Evolutionary conservation across 2,797 vertebrate genomes (phyloP).

Genomic region (Lutjanus campechanus): DNA sequence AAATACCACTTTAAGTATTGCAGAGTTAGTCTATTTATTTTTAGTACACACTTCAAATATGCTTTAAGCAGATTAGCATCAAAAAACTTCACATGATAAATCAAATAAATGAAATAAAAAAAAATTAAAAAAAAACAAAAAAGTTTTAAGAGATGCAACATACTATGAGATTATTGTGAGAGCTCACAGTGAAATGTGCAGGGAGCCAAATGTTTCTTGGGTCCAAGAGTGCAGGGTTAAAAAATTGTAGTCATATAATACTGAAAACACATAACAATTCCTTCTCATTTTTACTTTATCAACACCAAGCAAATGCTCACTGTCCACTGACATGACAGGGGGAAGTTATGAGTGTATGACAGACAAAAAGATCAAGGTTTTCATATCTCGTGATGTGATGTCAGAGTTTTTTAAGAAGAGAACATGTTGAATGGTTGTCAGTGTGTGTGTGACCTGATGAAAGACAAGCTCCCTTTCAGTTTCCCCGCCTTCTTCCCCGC

Average conservation of each 20-base stretch:
- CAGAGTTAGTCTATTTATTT: no score
- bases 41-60: no score
- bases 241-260: no score
- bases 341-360: background rate
- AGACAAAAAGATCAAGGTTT: conserved; percentile 28
- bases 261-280: background rate
- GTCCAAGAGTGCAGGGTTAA: background rate
- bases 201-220: background rate
- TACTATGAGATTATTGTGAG: background rate
- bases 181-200: background rate
- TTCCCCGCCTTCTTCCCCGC: conserved; percentile 13
- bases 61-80: no score
- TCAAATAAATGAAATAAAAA: background rate
- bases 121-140: background rate
- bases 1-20: no score
- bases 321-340: conserved; percentile 7
- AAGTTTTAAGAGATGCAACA: background rate
- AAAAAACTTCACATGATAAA: no score
- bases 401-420: conserved; percentile 1
- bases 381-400: conserved; percentile 12
- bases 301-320: background rate
- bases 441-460: conserved; percentile 56
- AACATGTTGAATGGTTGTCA: conserved; percentile 36
- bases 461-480: conserved; percentile 41
- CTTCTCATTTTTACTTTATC: background rate